phyloP scores from a whole-genome alignment of 53 echinoderm and acorn worm genomes.

The Paracentrotus lividus region DNA sequence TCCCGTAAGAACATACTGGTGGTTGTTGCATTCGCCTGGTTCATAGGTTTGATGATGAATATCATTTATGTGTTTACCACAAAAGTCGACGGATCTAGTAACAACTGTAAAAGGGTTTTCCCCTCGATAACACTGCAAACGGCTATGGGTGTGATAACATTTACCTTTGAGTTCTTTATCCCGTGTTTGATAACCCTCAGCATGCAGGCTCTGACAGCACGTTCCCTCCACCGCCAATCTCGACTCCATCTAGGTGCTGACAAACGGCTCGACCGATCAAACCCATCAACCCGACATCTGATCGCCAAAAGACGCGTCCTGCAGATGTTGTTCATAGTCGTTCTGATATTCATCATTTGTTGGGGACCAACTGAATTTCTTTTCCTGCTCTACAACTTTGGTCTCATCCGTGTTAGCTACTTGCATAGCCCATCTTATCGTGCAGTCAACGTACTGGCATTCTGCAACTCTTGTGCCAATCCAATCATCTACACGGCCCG shows the following conservation, averaged over 20 bases:
- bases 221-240: background rate
- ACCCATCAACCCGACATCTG: slow-evolving; percentile 43
- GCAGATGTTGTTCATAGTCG: slow-evolving; percentile 79
- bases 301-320: slow-evolving; percentile 75
- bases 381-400: slow-evolving; percentile 73
- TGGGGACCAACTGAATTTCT: slow-evolving; percentile 81
- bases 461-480: slow-evolving; percentile 81
- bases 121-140: background rate
- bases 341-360: slow-evolving; percentile 79
- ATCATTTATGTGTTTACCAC: too few relatives aligned
- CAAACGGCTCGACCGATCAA: too few relatives aligned
- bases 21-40: background rate
- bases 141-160: background rate
- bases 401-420: slow-evolving; percentile 64
- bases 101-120: background rate
- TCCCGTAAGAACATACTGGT: background rate
- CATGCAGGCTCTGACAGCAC: background rate
- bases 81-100: background rate
- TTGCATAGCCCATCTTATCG: slow-evolving; percentile 69
- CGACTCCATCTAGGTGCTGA: too few relatives aligned
- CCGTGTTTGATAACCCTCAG: background rate
- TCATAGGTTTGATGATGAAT: background rate
- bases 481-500: slow-evolving; percentile 79
- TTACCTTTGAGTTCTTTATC: background rate
- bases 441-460: slow-evolving; percentile 76